Base-by-base conservation (phyloP, 2,797 vertebrate genomes). In the Melanitta fusca region DNA sequence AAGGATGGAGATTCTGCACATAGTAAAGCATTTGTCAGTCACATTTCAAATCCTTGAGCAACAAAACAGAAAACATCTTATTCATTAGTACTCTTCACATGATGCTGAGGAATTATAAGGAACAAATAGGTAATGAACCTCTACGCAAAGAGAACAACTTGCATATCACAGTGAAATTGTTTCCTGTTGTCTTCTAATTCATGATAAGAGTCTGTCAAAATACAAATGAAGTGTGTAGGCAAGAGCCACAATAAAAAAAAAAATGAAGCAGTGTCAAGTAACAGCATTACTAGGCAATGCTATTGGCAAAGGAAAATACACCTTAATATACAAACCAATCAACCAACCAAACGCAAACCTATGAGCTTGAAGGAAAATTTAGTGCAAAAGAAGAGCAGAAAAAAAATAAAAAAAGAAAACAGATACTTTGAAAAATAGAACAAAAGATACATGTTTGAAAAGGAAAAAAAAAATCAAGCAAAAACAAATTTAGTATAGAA, bases 401-500 rank as follows among this genome's bases (percentile, higher is more conserved):
- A 61, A 75, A 58, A 0, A 53, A 7, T 2, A 74, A 39, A 39
- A 39, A 39, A 14, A 39, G 0, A 0, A 0, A 54, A 7, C 3
- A 75, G 22, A 43, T 19, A n/a, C 1, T 53, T 74, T 51, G 13
- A 51, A 51, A 51, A 51, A 51, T 13, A 89, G 13, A 61, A 86
- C 25, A 27, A 51, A 85, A 85, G 43, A 70, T 25, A 20, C 3
- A 8, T 7, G 7, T 34, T 94, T 83, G 5, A 22, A 16, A 47
- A 43, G 8, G 7, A 62, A 2, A 7, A 38, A 39, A 47, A 70
- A 2, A 7, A 15, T 56, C 12, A 34, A 45, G 13, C 25, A 43
- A 51, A 87, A 87, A 43, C 4, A n/a, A 39, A 30, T 74, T 79
- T 12, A 38, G 4, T 38, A 38, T 36, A 60, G 16, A 53, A 84